Base-by-base conservation (phyloP, 2,888 invertebrate species). In the Pyralis farinalis region DNA sequence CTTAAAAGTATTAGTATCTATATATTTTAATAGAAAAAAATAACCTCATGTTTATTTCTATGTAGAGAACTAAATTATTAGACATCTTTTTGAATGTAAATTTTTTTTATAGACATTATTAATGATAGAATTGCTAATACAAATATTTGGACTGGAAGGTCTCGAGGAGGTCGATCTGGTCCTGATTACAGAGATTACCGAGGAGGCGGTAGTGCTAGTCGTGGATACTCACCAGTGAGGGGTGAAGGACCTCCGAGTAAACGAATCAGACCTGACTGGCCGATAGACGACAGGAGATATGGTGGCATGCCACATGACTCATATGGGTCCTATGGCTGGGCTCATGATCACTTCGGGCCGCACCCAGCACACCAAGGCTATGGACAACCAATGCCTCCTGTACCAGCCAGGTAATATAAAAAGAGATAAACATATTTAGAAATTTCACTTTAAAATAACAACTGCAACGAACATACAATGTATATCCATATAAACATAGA, bases 131-230 rank as follows among this genome's bases (percentile, higher is more conserved):
- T n/a, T n/a, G n/a, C n/a, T n/a, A n/a, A 34, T 21, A 11, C 20
- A 10, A 16, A 40, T 43, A 44, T 20, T 55, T 59, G 51, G 42
- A 20, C 50, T 57, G 46, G 40, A 52, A 84, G 87, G 59, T 71
- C 84, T 53, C 81, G 88, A 37, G 92, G 95, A 52, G 93, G 93
- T 37, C 91, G 96, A 48, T 92, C 94, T 12, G 91, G 95, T 10
- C 94, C 95, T 1, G 94, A 95, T 65, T 94, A 94, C 54, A 90
- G 95, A 44, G 96, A 96, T 47, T 96, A 95, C 63, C 90, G 95
- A 0, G 91, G 91, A 1, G 93, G 93, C 1, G 91, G 90, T 1
- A 91, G 93, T 27, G 92, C 94, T 21, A 93, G 92, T 49, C 81
- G 94, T 20, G 93, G 94, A 0, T 93, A 94, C 58, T 95, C 95